Percentiles rank a stretch among this genome's conserved stretches.
phyloP scores from a whole-genome alignment of 2,888 invertebrate genomes.

The Cryptus armator region DNA sequence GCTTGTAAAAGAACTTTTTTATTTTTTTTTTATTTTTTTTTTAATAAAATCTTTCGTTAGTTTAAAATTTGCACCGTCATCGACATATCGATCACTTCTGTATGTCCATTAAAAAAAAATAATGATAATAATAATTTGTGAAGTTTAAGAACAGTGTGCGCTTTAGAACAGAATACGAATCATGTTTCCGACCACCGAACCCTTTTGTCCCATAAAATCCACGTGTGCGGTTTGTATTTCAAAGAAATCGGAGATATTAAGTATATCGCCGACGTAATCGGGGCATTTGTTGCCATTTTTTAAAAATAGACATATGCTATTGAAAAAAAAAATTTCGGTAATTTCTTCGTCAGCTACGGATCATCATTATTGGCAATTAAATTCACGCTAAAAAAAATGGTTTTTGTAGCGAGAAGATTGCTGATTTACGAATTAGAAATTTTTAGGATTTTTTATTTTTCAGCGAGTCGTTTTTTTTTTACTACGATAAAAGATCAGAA shows the following conservation, averaged over 20 bases:
- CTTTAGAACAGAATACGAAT: slow-evolving; percentile 48
- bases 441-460: background rate
- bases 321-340: background rate
- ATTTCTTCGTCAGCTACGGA: no score
- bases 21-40: background rate
- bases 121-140: background rate
- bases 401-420: background rate
- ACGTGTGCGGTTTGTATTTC: slow-evolving; percentile 18
- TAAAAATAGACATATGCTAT: no score
- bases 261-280: no score
- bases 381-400: background rate
- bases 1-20: slow-evolving; percentile 31
- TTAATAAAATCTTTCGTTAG: slow-evolving; percentile 25
- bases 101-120: background rate
- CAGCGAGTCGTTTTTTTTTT: background rate
- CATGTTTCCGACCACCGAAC: slow-evolving; percentile 21
- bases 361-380: background rate
- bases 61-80: slow-evolving; percentile 45
- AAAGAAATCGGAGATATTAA: slow-evolving; percentile 9
- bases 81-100: slow-evolving; percentile 31
- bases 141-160: background rate
- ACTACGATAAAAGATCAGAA: background rate
- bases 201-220: background rate
- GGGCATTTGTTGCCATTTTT: background rate
- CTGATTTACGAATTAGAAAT: background rate